These are phyloP conservation scores for Orchesellides sinensis DNA, from an alignment of 2,888 invertebrate genomes.

Conservation along the genomic window DNA sequence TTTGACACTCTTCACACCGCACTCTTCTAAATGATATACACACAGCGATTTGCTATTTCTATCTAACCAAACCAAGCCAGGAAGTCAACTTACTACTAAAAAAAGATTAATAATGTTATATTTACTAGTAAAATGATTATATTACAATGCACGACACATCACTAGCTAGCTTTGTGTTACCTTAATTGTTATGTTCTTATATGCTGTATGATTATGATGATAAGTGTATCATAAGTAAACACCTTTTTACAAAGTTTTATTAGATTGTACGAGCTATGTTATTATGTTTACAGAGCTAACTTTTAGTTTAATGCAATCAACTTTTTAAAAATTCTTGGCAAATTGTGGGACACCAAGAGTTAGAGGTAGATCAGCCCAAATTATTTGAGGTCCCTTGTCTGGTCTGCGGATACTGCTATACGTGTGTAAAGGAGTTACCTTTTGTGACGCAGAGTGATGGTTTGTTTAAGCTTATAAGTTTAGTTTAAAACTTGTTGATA, in stretches of 20 bases:
- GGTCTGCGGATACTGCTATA: conserved; percentile 64
- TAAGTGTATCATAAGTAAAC: no score
- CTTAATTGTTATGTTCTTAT: no score
- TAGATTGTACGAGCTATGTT: conserved; percentile 7
- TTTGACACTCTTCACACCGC: conserved; percentile 43
- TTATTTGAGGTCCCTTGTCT: neutral
- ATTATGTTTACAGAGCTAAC: neutral
- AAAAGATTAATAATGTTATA: neutral
- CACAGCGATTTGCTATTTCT: neutral
- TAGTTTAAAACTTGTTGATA: neutral
- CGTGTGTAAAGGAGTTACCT: conserved; percentile 31
- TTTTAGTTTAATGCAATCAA: neutral
- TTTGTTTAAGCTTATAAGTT: no score
- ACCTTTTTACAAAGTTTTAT: conserved; percentile 61
- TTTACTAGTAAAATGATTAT: neutral
- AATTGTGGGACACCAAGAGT: neutral
- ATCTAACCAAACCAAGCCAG: neutral
- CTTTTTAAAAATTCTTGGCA: neutral
- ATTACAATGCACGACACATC: neutral
- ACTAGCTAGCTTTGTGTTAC: conserved; percentile 11
- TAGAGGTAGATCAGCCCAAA: neutral
- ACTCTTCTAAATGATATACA: neutral
- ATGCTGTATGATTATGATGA: no score
- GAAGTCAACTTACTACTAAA: neutral
- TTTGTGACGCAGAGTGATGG: conserved; percentile 55